Base-by-base conservation (phyloP, 1,140 invertebrate genomes). In the Apis florea region DNA sequence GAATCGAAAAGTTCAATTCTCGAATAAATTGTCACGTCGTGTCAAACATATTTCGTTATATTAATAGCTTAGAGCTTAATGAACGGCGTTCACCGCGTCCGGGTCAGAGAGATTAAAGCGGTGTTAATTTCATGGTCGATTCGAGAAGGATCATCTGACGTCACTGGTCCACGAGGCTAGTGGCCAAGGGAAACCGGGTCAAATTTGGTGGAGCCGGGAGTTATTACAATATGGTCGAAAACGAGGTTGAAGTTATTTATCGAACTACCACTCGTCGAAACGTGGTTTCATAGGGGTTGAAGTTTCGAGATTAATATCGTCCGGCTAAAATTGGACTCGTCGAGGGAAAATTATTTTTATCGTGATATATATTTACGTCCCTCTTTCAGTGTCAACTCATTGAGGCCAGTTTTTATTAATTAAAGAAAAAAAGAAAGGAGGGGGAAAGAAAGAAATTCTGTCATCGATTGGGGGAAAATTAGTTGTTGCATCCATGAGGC, bases 171-270 rank as follows among this genome's bases (percentile, higher is more conserved):
- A 78, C 51, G 51, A n/a, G 10, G 15, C 40, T 8, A 3, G 19
- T 59, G 21, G 21, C 63, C 40, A 40, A 66, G 68, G 11, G 21
- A 70, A 84, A 81, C 72, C 71, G 70, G 77, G 73, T 81, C 63
- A 81, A 69, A 85, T 75, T 83, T 49, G n/a, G 10, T 1, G 53
- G 74, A 81, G 64, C 53, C 66, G 19, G 13, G 31, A 47, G n/a
- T 73, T 64, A 84, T 82, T 82, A 69, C 56, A 58, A 76, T 56
- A 69, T 54, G 61, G 79, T 40, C 49, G 49, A 49, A 19, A 85
- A 76, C 74, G 49, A 71, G 51, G 40, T 73, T 54, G 31, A 69
- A 73, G 59, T 24, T 82, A 63, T 85, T 85, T 84, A 63, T 73
- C n/a, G 13, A 56, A 51, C 49, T 67, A 51, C 17, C 54, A 1